Percentiles rank a stretch among this genome's conserved stretches.
These are phyloP conservation scores for Bradypodion ventrale DNA, from an alignment of 2,797 vertebrate genomes.

Conservation along the genomic window DNA sequence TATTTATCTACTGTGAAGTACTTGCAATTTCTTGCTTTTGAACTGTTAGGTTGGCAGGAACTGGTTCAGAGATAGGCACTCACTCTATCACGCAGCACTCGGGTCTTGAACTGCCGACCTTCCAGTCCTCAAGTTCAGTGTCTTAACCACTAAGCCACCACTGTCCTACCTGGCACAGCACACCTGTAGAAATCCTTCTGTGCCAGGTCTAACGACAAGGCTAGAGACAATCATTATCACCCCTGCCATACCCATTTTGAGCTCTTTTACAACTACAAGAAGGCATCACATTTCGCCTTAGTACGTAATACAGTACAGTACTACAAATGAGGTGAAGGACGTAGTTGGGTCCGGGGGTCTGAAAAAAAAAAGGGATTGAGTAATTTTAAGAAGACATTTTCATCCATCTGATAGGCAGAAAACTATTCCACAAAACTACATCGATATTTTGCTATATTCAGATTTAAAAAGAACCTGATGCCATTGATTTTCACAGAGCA, in stretches of 20 bases:
- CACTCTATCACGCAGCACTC: no score
- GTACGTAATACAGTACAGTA: background rate
- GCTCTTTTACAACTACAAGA: background rate
- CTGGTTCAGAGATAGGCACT: no score
- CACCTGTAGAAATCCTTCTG: background rate
- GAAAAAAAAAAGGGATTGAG: background rate
- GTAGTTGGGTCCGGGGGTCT: background rate
- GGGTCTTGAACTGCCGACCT: no score
- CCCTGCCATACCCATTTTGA: background rate
- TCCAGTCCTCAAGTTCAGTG: no score
- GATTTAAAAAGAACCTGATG: background rate
- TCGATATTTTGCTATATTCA: background rate
- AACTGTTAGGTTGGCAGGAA: no score
- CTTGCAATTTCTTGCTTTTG: no score
- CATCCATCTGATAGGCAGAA: background rate
- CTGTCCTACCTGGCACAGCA: background rate
- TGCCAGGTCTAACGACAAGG: background rate
- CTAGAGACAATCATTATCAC: background rate
- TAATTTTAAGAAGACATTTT: background rate
- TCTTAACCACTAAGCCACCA: no score
- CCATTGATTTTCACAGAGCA: background rate
- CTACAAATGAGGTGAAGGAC: background rate
- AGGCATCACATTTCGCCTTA: background rate
- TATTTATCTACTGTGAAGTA: no score
- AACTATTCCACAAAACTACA: background rate